These are phyloP conservation scores for Melanotaenia parkinsoni DNA, from an alignment of 2,797 vertebrate genomes.

Conservation along the genomic window DNA sequence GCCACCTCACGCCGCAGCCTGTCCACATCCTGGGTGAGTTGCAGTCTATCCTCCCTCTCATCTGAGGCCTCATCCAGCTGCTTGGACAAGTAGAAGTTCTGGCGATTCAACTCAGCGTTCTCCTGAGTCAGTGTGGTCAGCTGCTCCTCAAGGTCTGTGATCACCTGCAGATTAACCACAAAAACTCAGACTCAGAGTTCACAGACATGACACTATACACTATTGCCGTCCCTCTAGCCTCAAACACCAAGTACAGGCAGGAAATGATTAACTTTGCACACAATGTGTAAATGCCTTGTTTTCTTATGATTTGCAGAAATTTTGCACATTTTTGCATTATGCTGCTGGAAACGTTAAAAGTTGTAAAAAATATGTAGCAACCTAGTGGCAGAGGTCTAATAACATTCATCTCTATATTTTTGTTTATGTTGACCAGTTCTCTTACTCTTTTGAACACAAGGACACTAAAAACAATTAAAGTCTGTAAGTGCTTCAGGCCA, in stretches of 20 bases:
- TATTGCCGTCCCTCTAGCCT: too few relatives aligned
- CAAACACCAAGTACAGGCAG: too few relatives aligned
- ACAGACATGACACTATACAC: not conserved
- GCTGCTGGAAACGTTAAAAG: not conserved
- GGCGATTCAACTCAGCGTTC: conserved; percentile 96
- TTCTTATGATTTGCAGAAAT: too few relatives aligned
- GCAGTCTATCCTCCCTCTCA: conserved; percentile 91
- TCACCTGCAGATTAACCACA: conserved; percentile 83
- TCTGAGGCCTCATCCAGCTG: conserved; percentile 96
- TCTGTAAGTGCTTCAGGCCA: too few relatives aligned
- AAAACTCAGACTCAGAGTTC: not conserved
- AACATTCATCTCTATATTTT: not conserved
- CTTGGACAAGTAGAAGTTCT: conserved; percentile 98
- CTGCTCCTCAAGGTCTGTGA: conserved; percentile 97
- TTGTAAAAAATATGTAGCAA: not conserved
- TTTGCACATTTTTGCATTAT: not conserved
- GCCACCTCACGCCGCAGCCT: conserved; percentile 95
- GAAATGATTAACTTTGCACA: too few relatives aligned
- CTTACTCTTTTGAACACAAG: not conserved
- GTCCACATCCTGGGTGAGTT: conserved; percentile 94
- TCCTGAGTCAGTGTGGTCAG: conserved; percentile 94
- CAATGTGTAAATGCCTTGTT: too few relatives aligned
- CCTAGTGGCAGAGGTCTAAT: not conserved
- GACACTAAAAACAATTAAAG: not conserved
- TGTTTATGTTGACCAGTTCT: not conserved